Conservation (phyloP, 2,113 vertebrate genomes). For the Hemiprocne comata region DNA sequence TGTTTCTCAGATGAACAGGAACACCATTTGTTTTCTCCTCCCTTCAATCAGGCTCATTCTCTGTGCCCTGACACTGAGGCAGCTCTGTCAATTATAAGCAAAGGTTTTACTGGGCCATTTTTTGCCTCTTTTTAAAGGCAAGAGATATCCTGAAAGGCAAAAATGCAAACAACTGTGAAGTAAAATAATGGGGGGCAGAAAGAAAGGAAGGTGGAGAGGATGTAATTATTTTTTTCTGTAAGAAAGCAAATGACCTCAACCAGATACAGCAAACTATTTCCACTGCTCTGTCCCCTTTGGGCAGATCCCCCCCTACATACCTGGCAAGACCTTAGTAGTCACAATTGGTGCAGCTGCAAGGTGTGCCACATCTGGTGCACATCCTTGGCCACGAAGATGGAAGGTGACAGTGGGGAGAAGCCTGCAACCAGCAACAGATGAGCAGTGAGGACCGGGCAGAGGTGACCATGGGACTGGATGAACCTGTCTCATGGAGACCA, state of each 20-base stretch:
- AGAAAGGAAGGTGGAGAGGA: not conserved
- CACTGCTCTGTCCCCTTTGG: not conserved
- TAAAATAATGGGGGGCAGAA: not conserved
- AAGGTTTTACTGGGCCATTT: not conserved
- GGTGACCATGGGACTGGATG: fast-evolving
- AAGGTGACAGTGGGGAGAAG: not conserved
- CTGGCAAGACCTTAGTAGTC: not conserved
- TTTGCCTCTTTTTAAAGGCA: not conserved
- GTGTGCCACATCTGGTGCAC: not conserved
- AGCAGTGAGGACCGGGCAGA: not conserved
- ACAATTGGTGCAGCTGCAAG: not conserved
- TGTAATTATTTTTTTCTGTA: fast-evolving
- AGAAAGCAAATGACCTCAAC: not conserved
- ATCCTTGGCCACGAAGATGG: not conserved
- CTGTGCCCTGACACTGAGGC: not conserved
- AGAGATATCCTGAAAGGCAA: not conserved
- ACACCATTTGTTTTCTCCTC: not conserved
- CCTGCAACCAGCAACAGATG: not conserved
- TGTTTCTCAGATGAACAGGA: constrained; percentile 27
- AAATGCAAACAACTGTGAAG: not conserved
- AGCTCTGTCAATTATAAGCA: not conserved
- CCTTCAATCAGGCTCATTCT: not conserved
- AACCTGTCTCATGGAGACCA: not conserved
- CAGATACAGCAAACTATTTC: not conserved
- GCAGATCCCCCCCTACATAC: not conserved